These are phyloP conservation scores for Phylloscopus whistleri DNA, from an alignment of 2,113 vertebrate species.

Conservation along the genomic window DNA sequence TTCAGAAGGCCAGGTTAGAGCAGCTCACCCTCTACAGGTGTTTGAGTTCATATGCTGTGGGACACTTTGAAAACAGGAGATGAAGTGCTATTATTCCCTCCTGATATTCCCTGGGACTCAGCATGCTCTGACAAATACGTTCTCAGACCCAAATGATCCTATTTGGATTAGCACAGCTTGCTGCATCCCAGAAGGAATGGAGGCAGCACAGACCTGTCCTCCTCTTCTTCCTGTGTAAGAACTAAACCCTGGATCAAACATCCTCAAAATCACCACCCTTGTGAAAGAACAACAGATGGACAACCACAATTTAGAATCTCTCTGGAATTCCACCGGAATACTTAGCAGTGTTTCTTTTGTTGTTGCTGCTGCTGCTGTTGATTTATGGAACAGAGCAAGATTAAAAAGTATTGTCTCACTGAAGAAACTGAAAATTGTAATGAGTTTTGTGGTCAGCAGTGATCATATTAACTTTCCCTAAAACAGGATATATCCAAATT, in stretches of 20 bases:
- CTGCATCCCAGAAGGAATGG: background rate
- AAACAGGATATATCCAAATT: slow-evolving; percentile 4
- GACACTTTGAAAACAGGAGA: background rate
- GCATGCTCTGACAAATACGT: background rate
- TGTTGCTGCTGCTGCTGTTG: background rate
- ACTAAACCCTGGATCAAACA: background rate
- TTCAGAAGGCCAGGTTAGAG: background rate
- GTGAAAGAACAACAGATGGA: slow-evolving; percentile 13
- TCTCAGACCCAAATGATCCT: background rate
- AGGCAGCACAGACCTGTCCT: background rate
- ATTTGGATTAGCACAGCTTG: background rate
- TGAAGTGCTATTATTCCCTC: background rate
- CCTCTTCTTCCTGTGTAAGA: background rate
- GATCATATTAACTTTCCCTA: slow-evolving; percentile 28
- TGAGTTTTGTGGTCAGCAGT: slow-evolving; percentile 12
- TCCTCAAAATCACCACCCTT: background rate
- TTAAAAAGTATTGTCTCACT: background rate
- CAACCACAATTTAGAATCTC: background rate
- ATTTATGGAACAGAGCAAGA: background rate
- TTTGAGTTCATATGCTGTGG: background rate
- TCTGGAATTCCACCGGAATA: background rate
- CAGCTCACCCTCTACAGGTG: background rate
- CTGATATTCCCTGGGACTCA: background rate
- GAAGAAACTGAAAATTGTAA: background rate
- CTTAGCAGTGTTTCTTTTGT: background rate